Evolutionary conservation across 1,140 invertebrate genomes (phyloP).

Genomic region (Manduca sexta): DNA sequence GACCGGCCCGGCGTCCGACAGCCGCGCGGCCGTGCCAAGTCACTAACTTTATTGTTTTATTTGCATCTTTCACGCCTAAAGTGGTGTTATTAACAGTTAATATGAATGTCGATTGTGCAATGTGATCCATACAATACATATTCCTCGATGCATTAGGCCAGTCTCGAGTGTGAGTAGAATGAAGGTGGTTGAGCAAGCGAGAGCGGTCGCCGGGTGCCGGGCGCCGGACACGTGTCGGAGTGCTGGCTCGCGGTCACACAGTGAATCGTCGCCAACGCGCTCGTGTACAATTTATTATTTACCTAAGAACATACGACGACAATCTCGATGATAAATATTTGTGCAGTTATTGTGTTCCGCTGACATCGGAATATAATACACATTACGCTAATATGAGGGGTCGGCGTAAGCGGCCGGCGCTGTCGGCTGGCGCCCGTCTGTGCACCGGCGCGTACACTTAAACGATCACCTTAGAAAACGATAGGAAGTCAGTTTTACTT

Average conservation of each 20-base stretch:
- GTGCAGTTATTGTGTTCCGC: slow-evolving; percentile 22
- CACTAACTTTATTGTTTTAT: neutral
- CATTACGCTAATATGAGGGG: slow-evolving; percentile 29
- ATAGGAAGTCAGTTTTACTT: slow-evolving; percentile 68
- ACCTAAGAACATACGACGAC: slow-evolving; percentile 48
- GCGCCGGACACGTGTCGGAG: slow-evolving; percentile 59
- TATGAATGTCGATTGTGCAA: too few relatives aligned
- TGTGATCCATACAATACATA: slow-evolving; percentile 12
- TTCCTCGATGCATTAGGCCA: slow-evolving; percentile 29
- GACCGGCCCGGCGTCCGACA: slow-evolving; percentile 19
- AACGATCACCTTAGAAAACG: slow-evolving; percentile 55
- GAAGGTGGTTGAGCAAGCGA: neutral
- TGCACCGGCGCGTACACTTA: slow-evolving; percentile 25
- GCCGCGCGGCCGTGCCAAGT: slow-evolving; percentile 56
- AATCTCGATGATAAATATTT: slow-evolving; percentile 40
- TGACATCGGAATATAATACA: slow-evolving; percentile 22
- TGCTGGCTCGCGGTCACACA: slow-evolving; percentile 4
- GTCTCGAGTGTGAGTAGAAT: slow-evolving; percentile 9
- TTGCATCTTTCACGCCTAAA: neutral
- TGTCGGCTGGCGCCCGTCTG: too few relatives aligned
- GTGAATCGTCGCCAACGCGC: slow-evolving; percentile 26
- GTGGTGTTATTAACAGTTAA: slow-evolving; percentile 10
- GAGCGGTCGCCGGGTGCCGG: slow-evolving; percentile 60
- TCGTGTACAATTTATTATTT: slow-evolving; percentile 47
- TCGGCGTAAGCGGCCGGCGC: too few relatives aligned